phyloP scores from a whole-genome alignment of 1,140 invertebrate species.

The Melitaea cinxia region DNA sequence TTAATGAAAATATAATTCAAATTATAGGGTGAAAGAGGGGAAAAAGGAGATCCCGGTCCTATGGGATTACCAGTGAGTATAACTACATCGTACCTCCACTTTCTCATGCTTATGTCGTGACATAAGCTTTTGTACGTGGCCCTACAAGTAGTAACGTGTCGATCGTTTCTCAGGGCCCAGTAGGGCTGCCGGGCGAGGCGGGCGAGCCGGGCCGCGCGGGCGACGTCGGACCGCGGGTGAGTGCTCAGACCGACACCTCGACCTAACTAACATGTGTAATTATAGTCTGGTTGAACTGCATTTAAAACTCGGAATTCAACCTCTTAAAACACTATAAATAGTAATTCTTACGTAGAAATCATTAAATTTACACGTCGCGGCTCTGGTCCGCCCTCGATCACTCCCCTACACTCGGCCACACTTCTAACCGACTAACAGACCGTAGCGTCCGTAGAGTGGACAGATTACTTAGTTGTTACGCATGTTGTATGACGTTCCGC shows the following conservation, averaged over 20 bases:
- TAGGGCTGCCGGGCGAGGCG: conserved; percentile 92
- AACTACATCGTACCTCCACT: neutral
- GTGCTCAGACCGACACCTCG: conserved; percentile 13
- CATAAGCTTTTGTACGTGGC: too few relatives aligned
- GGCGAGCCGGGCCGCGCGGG: conserved; percentile 89
- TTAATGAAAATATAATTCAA: conserved; percentile 23
- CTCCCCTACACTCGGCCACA: conserved; percentile 18
- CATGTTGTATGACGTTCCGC: too few relatives aligned
- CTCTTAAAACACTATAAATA: too few relatives aligned
- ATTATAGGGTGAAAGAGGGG: conserved; percentile 93
- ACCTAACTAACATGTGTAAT: neutral
- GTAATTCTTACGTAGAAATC: neutral
- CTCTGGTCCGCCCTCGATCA: neutral
- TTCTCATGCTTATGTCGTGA: too few relatives aligned
- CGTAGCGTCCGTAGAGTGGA: neutral
- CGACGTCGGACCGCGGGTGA: conserved; percentile 88
- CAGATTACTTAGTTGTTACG: neutral
- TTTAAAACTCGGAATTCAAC: too few relatives aligned
- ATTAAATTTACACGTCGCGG: neutral
- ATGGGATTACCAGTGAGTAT: conserved; percentile 96
- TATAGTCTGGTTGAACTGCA: neutral
- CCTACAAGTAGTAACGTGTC: too few relatives aligned
- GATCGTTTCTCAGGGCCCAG: conserved; percentile 89
- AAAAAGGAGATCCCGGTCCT: conserved; percentile 94
- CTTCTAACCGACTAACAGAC: conserved; percentile 27